phyloP scores from a whole-genome alignment of 2,113 vertebrate genomes.

The Pardalotus punctatus region DNA sequence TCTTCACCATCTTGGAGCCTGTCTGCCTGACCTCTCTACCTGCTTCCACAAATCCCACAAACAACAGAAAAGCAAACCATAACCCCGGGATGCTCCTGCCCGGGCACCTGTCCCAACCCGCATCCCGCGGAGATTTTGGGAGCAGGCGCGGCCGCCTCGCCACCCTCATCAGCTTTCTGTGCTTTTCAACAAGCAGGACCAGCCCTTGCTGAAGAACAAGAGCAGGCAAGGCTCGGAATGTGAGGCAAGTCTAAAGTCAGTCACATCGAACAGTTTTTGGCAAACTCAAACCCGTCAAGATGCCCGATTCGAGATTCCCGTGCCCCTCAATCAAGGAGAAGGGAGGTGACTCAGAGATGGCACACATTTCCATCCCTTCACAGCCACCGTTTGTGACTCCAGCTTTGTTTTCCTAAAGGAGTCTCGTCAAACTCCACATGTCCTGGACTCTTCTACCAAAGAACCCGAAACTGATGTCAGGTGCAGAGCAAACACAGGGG shows the following conservation, averaged over 20 bases:
- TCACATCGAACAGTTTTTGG: rapidly evolving
- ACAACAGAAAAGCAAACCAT: no score
- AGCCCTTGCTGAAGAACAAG: rapidly evolving
- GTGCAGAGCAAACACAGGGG: rapidly evolving
- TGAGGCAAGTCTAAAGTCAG: not conserved
- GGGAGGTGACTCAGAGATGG: rapidly evolving
- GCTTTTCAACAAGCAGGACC: not conserved
- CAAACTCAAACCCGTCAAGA: rapidly evolving
- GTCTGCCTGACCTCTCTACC: no score
- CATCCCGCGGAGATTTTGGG: not conserved
- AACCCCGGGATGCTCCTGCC: no score
- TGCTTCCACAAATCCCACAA: no score
- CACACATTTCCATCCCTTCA: rapidly evolving
- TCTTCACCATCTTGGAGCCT: no score
- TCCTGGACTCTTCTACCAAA: not conserved
- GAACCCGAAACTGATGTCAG: not conserved
- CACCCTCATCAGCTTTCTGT: no score
- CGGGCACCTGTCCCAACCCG: not conserved
- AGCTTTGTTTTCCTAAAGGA: not conserved
- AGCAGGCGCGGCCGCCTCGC: rapidly evolving
- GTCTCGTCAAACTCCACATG: not conserved
- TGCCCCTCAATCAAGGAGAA: not conserved
- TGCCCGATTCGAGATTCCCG: not conserved
- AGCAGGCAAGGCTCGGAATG: not conserved
- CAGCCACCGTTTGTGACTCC: rapidly evolving